Evolutionary conservation across 2,888 invertebrate species (phyloP).

Genomic region (Ormyrus pomaceus): DNA sequence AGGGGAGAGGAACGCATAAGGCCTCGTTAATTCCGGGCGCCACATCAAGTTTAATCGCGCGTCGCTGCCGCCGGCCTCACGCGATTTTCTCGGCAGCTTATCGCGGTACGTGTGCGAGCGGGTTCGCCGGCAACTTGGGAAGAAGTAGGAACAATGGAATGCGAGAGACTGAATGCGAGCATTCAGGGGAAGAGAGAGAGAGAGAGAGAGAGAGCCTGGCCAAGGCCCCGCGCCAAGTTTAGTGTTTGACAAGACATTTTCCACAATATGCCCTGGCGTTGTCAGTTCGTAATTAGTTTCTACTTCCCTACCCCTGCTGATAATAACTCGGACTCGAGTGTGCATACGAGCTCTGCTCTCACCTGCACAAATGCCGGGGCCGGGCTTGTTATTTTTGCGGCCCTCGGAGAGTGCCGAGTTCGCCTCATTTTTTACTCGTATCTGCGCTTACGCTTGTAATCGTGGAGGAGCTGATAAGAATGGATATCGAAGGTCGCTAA

Average conservation of each 20-base stretch:
- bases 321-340: slow-evolving; percentile 58
- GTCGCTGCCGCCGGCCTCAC: slow-evolving; percentile 11
- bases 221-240: slow-evolving; percentile 53
- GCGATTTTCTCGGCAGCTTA: slow-evolving; percentile 43
- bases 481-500: too few relatives aligned
- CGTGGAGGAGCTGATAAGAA: too few relatives aligned
- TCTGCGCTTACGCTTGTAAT: background rate
- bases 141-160: slow-evolving; percentile 49
- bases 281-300: slow-evolving; percentile 65
- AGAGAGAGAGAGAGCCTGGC: slow-evolving; percentile 19
- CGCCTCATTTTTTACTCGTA: too few relatives aligned
- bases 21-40: slow-evolving; percentile 44
- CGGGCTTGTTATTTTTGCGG: too few relatives aligned
- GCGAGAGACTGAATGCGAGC: slow-evolving; percentile 1
- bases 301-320: slow-evolving; percentile 58
- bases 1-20: background rate
- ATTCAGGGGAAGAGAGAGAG: slow-evolving; percentile 1
- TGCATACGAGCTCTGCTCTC: background rate
- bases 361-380: background rate
- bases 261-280: slow-evolving; percentile 61
- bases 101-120: slow-evolving; percentile 22
- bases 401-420: too few relatives aligned
- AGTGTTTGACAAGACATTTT: slow-evolving; percentile 63
- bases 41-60: slow-evolving; percentile 48
- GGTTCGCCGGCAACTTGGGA: slow-evolving; percentile 26